These are phyloP conservation scores for Charina bottae DNA, from an alignment of 2,113 vertebrate species.

Conservation along the genomic window DNA sequence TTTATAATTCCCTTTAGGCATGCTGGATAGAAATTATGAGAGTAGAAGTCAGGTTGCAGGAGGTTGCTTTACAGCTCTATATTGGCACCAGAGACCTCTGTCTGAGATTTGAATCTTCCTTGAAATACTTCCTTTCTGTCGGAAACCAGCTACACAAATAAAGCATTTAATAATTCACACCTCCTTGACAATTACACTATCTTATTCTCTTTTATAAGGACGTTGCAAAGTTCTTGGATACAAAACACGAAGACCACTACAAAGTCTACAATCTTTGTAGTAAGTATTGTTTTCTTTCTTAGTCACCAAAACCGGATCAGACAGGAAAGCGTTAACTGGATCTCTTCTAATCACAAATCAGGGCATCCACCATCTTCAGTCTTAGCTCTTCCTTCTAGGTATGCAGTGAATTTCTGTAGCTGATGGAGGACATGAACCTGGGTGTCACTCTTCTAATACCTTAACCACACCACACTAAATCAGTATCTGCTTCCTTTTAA, in stretches of 20 bases:
- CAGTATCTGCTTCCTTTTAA: background rate
- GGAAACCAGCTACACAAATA: background rate
- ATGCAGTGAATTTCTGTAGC: background rate
- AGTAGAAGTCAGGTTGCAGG: background rate
- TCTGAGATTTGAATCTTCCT: background rate
- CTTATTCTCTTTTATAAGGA: constrained; percentile 77
- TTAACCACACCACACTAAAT: background rate
- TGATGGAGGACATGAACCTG: background rate
- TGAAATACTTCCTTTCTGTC: background rate
- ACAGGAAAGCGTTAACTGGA: background rate
- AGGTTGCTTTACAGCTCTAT: background rate
- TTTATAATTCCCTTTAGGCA: background rate
- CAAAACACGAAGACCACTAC: constrained; percentile 89
- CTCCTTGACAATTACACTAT: background rate
- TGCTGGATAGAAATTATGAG: background rate
- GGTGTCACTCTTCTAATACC: background rate
- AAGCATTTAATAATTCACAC: background rate
- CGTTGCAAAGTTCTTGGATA: constrained; percentile 89
- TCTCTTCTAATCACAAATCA: background rate
- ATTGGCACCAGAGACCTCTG: background rate
- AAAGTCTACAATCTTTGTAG: constrained; percentile 97
- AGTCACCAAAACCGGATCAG: background rate
- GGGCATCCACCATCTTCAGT: background rate
- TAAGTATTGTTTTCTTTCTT: constrained; percentile 72
- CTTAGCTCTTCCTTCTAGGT: background rate